Evolutionary conservation across 2,113 vertebrate species (phyloP).

Genomic region (Excalfactoria chinensis): DNA sequence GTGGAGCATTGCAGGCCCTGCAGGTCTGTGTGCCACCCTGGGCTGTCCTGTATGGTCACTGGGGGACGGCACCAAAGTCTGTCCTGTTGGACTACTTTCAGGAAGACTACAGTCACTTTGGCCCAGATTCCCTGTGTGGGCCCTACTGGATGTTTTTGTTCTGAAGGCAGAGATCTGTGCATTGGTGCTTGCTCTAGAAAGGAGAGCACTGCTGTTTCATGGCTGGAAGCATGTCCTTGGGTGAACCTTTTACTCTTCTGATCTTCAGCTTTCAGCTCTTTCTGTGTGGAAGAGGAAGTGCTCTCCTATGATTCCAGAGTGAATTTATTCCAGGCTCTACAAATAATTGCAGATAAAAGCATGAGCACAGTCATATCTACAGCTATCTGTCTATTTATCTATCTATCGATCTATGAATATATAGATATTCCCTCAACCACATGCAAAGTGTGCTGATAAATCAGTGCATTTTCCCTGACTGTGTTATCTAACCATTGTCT

Average conservation of each 20-base stretch:
- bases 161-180: background rate
- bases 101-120: background rate
- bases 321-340: background rate
- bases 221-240: rapidly evolving
- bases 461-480: background rate
- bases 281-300: background rate
- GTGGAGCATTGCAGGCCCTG: background rate
- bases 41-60: rapidly evolving
- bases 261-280: background rate
- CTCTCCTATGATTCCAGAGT: background rate
- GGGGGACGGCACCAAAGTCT: background rate
- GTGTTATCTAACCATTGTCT: background rate
- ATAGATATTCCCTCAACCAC: background rate
- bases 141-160: background rate
- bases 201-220: background rate
- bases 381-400: no score
- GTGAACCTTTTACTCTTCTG: background rate
- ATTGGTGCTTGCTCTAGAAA: background rate
- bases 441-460: background rate
- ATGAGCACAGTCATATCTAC: background rate
- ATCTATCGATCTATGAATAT: background rate
- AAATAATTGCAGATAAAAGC: background rate
- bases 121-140: background rate
- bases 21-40: background rate
- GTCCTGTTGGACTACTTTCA: background rate